Conservation (phyloP, 2,888 invertebrate genomes). For the Neoascia interrupta region DNA sequence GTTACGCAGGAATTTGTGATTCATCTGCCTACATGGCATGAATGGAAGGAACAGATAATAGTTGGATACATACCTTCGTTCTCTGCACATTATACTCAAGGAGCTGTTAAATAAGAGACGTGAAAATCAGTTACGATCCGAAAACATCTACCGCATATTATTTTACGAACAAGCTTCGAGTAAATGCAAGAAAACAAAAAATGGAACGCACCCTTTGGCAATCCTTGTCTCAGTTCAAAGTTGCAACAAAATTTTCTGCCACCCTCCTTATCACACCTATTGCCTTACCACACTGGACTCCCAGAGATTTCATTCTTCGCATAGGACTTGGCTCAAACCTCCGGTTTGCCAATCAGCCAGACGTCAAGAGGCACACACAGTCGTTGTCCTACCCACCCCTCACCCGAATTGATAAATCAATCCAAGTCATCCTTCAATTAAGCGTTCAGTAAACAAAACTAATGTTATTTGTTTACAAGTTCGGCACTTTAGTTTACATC, state of each 20-base stretch:
- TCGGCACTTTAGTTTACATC: conserved; percentile 66
- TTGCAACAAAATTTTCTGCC: conserved; percentile 18
- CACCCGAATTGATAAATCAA: conserved; percentile 58
- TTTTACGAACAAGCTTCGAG: too few species aligned
- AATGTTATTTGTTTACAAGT: conserved; percentile 67
- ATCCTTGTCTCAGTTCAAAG: neutral
- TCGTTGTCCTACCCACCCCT: neutral
- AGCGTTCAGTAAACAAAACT: conserved; percentile 67
- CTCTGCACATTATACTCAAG: too few species aligned
- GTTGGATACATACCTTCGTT: too few species aligned
- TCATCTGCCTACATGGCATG: too few species aligned
- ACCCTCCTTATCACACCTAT: conserved; percentile 20
- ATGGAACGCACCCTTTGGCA: too few species aligned
- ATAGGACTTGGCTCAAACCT: too few species aligned
- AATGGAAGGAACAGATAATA: too few species aligned
- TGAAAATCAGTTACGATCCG: too few species aligned
- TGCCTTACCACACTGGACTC: conserved; percentile 10
- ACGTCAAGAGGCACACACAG: conserved; percentile 19
- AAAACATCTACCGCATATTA: too few species aligned
- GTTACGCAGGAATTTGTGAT: neutral
- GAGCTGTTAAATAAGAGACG: too few species aligned
- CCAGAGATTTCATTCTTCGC: too few species aligned
- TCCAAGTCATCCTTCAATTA: conserved; percentile 68
- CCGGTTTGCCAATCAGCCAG: conserved; percentile 7
- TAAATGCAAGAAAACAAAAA: too few species aligned